Base-by-base conservation (phyloP, 2,888 invertebrate species). In the Leptogaster cylindrica region DNA sequence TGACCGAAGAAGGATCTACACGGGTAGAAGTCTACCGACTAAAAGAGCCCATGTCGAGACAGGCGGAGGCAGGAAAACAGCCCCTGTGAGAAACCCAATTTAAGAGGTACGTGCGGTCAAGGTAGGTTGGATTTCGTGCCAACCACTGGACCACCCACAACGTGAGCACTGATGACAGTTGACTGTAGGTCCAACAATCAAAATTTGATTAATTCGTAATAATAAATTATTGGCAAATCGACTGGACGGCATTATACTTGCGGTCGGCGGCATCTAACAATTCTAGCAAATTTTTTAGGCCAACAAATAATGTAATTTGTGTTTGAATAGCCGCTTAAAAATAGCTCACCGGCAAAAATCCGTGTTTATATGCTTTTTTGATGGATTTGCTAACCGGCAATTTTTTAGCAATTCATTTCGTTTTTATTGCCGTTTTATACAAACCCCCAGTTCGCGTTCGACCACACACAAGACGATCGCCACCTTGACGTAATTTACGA, bases 381-480 rank as follows among this genome's bases (percentile, higher is more conserved):
- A 39, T 58, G 25, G 41, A 39, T 58, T 58, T 58, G 25, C 36
- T 58, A 58, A 58, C 39, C 41, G 58, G 58, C 58, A 58, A 58
- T 58, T 58, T 58, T 41, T 58, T 46, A 46, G 25, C 41, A 58
- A 39, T 23, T 41, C 39, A 18, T 58, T 25, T 23, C 39, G 18
- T 58, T 36, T 27, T 58, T 58, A 58, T 39, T 18, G 39, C 1
- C 2, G 16, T 39, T 58, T 58, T 58, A 58, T 58, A 41, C 58
- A 58, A 36, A 58, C 20, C 14, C 10, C 14, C n/a, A n/a, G n/a
- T n/a, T n/a, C 23, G 12, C 12, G 25, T 7, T 41, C 41, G 58
- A 58, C 58, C 58, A 58, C 58, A 58, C 58, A 27, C 58, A 58
- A 7, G 14, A 31, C 33, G 31, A 18, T 52, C 46, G 31, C 52